These are phyloP conservation scores for Achlya flavicornis DNA, from an alignment of 2,888 invertebrate genomes.

Conservation along the genomic window DNA sequence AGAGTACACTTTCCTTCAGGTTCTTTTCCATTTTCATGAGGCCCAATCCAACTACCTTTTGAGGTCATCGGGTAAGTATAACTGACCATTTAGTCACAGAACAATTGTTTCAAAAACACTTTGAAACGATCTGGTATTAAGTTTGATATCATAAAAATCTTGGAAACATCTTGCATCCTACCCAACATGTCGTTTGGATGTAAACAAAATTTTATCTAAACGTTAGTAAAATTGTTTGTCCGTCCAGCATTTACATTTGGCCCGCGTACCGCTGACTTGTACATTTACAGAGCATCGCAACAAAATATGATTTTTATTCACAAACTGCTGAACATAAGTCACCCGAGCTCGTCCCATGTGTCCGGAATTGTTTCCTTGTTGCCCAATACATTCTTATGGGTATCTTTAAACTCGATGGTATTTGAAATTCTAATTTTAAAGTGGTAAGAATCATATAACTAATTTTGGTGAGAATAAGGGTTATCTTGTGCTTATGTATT, in stretches of 20 bases:
- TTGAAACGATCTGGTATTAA: too few species aligned
- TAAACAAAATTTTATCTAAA: constrained; percentile 3
- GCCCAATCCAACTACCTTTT: too few species aligned
- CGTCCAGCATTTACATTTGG: constrained; percentile 38
- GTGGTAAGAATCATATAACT: neutral
- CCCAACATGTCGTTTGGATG: neutral
- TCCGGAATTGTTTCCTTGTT: neutral
- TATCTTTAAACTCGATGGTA: neutral
- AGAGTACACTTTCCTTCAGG: too few species aligned
- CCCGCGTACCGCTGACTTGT: constrained; percentile 36
- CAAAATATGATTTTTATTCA: constrained; percentile 47
- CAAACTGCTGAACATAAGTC: constrained; percentile 20
- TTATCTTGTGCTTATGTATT: too few species aligned
- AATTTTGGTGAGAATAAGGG: neutral
- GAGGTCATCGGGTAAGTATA: too few species aligned
- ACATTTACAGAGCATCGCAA: constrained; percentile 9
- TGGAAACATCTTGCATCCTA: neutral
- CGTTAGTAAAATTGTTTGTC: constrained; percentile 16
- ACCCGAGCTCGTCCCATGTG: neutral
- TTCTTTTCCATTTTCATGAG: too few species aligned
- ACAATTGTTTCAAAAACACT: too few species aligned
- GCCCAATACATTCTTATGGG: neutral
- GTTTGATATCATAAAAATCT: neutral
- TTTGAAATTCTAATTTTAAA: neutral
- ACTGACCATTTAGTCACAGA: too few species aligned